Conservation (phyloP, 2,113 vertebrate genomes). For the Blennius ocellaris region DNA sequence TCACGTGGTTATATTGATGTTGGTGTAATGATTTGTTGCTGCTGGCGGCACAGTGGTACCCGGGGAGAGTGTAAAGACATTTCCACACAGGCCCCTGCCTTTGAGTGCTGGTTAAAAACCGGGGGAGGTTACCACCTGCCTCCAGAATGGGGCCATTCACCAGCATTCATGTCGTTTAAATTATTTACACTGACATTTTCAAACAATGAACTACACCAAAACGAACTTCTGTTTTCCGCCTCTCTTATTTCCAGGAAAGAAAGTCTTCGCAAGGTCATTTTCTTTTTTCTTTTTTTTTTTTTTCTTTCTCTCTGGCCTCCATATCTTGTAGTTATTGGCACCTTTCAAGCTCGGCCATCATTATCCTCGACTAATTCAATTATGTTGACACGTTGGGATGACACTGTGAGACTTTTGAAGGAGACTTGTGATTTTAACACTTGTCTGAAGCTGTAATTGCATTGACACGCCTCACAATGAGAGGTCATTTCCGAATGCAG, state of each 20-base stretch:
- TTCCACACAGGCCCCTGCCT: not conserved
- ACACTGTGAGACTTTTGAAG: conserved; percentile 55
- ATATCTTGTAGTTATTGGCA: conserved; percentile 43
- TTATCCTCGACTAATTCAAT: conserved; percentile 51
- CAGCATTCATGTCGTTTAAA: conserved; percentile 11
- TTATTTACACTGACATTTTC: conserved; percentile 46
- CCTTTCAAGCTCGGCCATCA: conserved; percentile 19
- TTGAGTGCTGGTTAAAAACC: conserved; percentile 14
- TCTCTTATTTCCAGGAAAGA: not conserved
- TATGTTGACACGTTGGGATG: conserved; percentile 34
- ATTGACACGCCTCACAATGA: conserved; percentile 39
- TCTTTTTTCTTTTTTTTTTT: too few species aligned
- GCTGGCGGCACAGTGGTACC: not conserved
- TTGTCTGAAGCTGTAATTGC: conserved; percentile 55
- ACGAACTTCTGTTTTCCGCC: conserved; percentile 18
- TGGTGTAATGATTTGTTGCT: conserved; percentile 26
- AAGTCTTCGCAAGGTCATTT: too few species aligned
- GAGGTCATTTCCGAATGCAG: conserved; percentile 48
- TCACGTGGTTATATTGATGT: conserved; percentile 8
- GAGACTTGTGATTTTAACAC: conserved; percentile 46
- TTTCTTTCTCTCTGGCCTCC: too few species aligned
- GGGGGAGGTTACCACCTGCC: conserved; percentile 22
- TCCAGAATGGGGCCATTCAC: conserved; percentile 3
- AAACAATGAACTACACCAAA: conserved; percentile 10
- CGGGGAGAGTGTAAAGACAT: conserved; percentile 27